Evolutionary conservation across 2,797 vertebrate genomes (phyloP).

Genomic region (Acanthopagrus latus): DNA sequence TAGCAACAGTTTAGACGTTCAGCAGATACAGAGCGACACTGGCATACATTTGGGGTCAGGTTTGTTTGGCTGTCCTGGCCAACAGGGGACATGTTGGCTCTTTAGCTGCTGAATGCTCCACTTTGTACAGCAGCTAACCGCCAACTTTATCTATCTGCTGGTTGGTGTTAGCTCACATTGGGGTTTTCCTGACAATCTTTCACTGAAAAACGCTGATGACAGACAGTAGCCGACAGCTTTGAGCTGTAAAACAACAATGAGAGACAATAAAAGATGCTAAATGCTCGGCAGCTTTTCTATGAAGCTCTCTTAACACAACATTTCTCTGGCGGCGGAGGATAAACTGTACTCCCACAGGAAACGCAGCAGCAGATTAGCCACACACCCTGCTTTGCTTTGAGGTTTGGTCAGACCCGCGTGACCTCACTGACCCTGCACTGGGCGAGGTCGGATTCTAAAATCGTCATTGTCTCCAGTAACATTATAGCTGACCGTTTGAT

Average conservation of each 20-base stretch:
- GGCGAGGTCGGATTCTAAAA: conserved; percentile 20
- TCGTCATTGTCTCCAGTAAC: conserved; percentile 25
- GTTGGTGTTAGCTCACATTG: not conserved
- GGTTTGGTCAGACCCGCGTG: not conserved
- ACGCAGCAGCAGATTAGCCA: not conserved
- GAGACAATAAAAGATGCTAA: not conserved
- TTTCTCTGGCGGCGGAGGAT: not conserved
- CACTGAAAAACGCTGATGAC: not conserved
- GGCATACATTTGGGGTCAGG: not conserved
- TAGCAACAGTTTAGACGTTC: not conserved
- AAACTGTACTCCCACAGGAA: conserved; percentile 6
- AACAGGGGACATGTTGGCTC: not conserved
- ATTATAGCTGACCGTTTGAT: conserved; percentile 21
- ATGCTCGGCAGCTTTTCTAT: not conserved
- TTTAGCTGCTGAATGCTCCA: not conserved
- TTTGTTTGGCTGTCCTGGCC: too few species aligned
- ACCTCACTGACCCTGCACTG: conserved; percentile 2
- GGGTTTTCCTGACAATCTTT: not conserved
- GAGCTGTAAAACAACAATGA: not conserved
- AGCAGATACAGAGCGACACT: too few species aligned
- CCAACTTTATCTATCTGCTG: not conserved
- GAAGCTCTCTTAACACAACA: not conserved
- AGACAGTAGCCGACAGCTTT: not conserved
- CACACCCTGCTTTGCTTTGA: not conserved
- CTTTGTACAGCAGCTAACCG: not conserved